These are phyloP conservation scores for Ceratotherium simum DNA, from an alignment of 2,113 vertebrate genomes.

Conservation along the genomic window DNA sequence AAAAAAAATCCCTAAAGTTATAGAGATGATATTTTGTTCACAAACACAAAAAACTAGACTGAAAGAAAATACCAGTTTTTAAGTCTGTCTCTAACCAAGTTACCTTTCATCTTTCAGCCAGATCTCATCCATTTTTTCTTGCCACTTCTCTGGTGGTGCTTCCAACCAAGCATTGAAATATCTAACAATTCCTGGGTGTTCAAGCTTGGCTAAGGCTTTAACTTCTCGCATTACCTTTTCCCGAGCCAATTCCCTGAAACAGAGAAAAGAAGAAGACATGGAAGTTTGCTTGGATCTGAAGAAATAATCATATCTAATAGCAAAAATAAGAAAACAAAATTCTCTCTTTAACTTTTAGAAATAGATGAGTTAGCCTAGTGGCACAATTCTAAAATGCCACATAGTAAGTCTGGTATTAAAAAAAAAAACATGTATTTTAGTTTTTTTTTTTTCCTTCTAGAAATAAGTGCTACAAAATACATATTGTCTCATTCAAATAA, in stretches of 20 bases:
- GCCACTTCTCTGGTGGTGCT: constrained; percentile 97
- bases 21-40: background rate
- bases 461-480: background rate
- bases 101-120: constrained; percentile 98
- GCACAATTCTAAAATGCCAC: constrained; percentile 21
- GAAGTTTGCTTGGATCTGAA: background rate
- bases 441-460: constrained; percentile 33
- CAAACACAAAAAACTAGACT: background rate
- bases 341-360: background rate
- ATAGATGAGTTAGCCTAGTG: background rate
- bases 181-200: constrained; percentile 97
- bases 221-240: constrained; percentile 99
- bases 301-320: background rate
- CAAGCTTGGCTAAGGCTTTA: constrained; percentile 97
- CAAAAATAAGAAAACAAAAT: background rate
- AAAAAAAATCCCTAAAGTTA: background rate
- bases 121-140: constrained; percentile 97
- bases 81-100: background rate
- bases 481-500: constrained; percentile 29
- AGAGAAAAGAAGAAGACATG: background rate
- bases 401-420: background rate
- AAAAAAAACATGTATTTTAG: background rate
- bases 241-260: constrained; percentile 93
- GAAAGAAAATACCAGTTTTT: background rate
- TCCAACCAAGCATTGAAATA: constrained; percentile 99